Evolutionary conservation across 2,888 invertebrate genomes (phyloP), one percentile per base, ranked within the genome.

Genomic region (Lepidocyrtoides sp.): DNA sequence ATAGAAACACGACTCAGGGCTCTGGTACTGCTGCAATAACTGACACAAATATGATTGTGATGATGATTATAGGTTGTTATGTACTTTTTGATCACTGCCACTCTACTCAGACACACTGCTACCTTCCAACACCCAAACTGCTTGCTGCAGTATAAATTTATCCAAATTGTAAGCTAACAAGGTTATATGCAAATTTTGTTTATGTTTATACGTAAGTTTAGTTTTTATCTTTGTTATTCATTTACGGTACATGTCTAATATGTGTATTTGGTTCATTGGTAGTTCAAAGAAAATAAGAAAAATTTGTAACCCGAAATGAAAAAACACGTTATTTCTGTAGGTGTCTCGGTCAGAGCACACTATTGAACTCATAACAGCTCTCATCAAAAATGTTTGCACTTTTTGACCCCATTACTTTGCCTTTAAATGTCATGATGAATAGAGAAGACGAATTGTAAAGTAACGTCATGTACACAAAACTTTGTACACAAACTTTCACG

Each of bases 11-110:
- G 48, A 48, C 41, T 20, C n/a, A n/a, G 5, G 17, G 17, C 17
- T 54, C n/a, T 36, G 48, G 69, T 75, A 77, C 36, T 36, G 69
- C 32, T 1, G 72, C 29, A 66, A 83, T 41, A 75, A 83, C 75
- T 82, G 82, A 83, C 89, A 89, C 75, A 83, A 89, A 89, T 83
- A 77, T 83, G 63, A 89, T 63, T 72, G 83, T 83, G 75, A 83
- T 83, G 72, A 51, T 77, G 89, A 89, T 89, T 89, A 83, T 79
- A 89, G 75, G 89, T 89, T 83, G 83, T 77, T 60, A 36, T 60
- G 26, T 75, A 66, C 51, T 89, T 83, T 26, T 51, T 84, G 79
- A 81, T 81, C 81, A 81, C 69, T 10, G 54, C n/a, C 69, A 88
- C 57, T 12, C 2, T 44, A 8, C 26, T 44, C 69, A 60, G n/a